Evolutionary conservation across 2,888 invertebrate species (phyloP).

Genomic region (Formica aserva): DNA sequence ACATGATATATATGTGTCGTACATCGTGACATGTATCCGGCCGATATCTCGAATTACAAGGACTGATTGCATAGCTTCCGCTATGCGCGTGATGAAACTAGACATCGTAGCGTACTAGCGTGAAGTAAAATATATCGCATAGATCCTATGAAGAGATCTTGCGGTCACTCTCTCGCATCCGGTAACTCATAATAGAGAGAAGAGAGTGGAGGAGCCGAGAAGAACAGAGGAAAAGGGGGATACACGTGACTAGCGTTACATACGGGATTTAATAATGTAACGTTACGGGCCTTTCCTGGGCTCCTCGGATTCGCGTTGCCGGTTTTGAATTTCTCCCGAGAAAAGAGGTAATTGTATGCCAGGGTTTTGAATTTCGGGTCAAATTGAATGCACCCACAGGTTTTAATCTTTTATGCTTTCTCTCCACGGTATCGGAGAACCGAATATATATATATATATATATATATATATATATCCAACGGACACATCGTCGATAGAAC

Average conservation of each 20-base stretch:
- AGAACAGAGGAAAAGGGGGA: slow-evolving; percentile 18
- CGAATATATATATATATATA: slow-evolving; percentile 11
- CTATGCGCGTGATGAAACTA: slow-evolving; percentile 16
- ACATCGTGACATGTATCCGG: background rate
- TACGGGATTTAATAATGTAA: slow-evolving; percentile 84
- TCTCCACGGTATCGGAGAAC: slow-evolving; percentile 55
- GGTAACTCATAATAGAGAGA: slow-evolving; percentile 66
- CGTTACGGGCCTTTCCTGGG: slow-evolving; percentile 78
- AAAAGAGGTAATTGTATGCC: slow-evolving; percentile 69
- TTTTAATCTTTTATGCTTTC: slow-evolving; percentile 27
- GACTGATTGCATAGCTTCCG: background rate
- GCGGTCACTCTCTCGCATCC: slow-evolving; percentile 72
- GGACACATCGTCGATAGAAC: slow-evolving; percentile 48
- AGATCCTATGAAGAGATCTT: slow-evolving; percentile 52
- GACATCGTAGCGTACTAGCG: background rate
- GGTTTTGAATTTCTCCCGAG: slow-evolving; percentile 73
- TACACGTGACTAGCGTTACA: slow-evolving; percentile 80
- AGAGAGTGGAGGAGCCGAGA: slow-evolving; percentile 13
- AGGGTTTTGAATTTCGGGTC: slow-evolving; percentile 79
- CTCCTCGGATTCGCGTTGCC: slow-evolving; percentile 71
- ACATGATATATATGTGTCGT: background rate
- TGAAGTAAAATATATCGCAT: slow-evolving; percentile 1
- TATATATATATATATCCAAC: slow-evolving; percentile 58
- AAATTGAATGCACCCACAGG: slow-evolving; percentile 80
- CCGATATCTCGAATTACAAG: slow-evolving; percentile 23